phyloP scores from a whole-genome alignment of 2,113 vertebrate species.

The Halcyon malimbica region DNA sequence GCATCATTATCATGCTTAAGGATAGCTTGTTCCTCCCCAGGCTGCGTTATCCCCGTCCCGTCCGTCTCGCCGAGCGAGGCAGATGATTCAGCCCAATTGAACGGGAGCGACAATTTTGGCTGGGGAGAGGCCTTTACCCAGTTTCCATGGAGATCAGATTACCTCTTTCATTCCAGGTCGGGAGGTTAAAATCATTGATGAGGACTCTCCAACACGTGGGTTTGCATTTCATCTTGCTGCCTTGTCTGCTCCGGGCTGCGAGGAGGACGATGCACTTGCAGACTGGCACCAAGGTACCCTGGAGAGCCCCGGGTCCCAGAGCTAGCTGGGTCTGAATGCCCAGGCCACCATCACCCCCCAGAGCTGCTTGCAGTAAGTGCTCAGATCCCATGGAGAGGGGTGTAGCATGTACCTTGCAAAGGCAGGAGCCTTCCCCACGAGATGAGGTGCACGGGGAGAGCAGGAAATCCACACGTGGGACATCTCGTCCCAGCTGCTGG shows the following conservation, averaged over 20 bases:
- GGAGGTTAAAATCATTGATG: background rate
- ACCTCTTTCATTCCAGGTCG: background rate
- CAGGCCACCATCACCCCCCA: background rate
- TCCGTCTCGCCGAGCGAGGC: background rate
- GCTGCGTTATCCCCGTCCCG: background rate
- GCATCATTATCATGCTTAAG: background rate
- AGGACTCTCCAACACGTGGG: background rate
- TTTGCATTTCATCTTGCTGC: background rate
- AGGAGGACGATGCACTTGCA: rapidly evolving
- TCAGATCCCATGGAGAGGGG: background rate
- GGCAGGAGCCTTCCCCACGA: rapidly evolving
- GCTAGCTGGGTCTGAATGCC: rapidly evolving
- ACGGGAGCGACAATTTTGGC: background rate
- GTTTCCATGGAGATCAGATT: slow-evolving; percentile 26
- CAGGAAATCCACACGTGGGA: rapidly evolving
- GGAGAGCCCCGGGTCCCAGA: background rate
- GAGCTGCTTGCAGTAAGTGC: background rate
- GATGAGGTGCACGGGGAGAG: background rate
- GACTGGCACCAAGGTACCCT: background rate
- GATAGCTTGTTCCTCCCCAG: background rate
- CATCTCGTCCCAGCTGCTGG: background rate
- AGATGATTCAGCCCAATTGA: slow-evolving; percentile 4
- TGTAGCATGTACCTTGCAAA: rapidly evolving
- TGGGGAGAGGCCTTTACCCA: background rate
- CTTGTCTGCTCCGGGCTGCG: background rate